Base-by-base conservation (phyloP, 2,797 vertebrate species). In the Luscinia luscinia region DNA sequence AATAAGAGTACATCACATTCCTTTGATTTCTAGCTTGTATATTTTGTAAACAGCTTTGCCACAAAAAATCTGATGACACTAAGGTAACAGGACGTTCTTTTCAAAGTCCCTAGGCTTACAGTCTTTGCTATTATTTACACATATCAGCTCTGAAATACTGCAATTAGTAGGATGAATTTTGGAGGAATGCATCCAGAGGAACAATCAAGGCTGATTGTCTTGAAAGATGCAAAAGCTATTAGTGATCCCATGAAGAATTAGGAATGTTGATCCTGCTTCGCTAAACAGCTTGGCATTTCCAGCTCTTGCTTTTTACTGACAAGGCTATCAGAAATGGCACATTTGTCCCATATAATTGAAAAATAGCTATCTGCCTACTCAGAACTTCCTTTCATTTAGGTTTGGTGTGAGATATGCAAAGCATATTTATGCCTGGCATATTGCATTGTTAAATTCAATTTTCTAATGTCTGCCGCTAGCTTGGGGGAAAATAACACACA, bases 301-400 rank as follows among this genome's bases (percentile, higher is more conserved):
- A 96, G 73, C 91, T 82, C 75, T 95, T 92, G 88, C 34, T 75
- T 97, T 93, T 96, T 78, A 94, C 76, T 80, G 70, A 89, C 88
- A 89, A 95, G 94, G 69, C 84, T 96, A 97, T 97, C 94, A 96
- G 94, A 96, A 97, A 95, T 75, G 73, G 68, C 95, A 95, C 84
- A 81, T 89, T 95, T 94, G 93, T 96, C 90, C 92, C 55, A 84
- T 77, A 66, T 94, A 97, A 97, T 96, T 98, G 94, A 97, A 97
- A 97, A 97, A 95, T 82, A 79, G 49, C 91, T 97, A 96, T 97
- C 95, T 96, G 30, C 51, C 92, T 73, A 89, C 94, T 95, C 93
- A 95, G 92, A 96, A 94, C 58, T 95, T 96, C 92, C 69, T 94
- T 93, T 96, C 88, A 96, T 97, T 97, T 96, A 94, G 73, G 77